Conservation (phyloP, 2,113 vertebrate genomes). For the Melanotaenia duboulayi region DNA sequence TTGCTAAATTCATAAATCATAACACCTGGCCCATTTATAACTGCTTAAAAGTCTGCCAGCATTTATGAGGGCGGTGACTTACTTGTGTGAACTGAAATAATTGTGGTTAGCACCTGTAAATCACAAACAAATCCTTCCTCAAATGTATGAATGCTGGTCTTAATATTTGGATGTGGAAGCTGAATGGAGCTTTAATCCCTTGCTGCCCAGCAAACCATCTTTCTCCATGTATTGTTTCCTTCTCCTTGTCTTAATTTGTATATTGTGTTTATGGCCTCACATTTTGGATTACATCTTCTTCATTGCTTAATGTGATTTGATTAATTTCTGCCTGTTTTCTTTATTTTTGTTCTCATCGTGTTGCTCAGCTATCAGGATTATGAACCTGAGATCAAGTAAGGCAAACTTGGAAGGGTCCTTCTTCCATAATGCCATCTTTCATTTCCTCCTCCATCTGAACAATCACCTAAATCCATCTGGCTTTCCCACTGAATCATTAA, state of each 20-base stretch:
- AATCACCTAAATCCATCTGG: slow-evolving; percentile 62
- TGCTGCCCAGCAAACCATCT: slow-evolving; percentile 11
- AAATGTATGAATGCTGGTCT: slow-evolving; percentile 28
- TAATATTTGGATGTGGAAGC: slow-evolving; percentile 26
- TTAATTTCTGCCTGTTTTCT: slow-evolving; percentile 62
- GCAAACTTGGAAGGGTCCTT: slow-evolving; percentile 85
- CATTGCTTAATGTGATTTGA: slow-evolving; percentile 23
- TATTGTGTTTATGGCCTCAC: slow-evolving; percentile 16
- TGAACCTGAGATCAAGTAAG: slow-evolving; percentile 98
- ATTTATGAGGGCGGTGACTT: slow-evolving; percentile 60
- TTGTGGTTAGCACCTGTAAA: slow-evolving; percentile 51
- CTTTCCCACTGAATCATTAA: slow-evolving; percentile 57
- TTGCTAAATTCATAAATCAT: slow-evolving; percentile 82
- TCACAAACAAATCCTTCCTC: slow-evolving; percentile 34
- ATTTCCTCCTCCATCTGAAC: slow-evolving; percentile 85
- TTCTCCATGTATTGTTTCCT: slow-evolving; percentile 37
- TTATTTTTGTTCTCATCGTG: slow-evolving; percentile 85
- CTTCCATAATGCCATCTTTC: slow-evolving; percentile 51
- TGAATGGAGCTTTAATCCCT: slow-evolving; percentile 30
- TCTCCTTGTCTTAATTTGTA: slow-evolving; percentile 28
- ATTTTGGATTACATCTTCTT: slow-evolving; percentile 8
- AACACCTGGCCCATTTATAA: slow-evolving; percentile 82
- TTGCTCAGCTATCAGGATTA: slow-evolving; percentile 95
- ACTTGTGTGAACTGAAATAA: slow-evolving; percentile 50
- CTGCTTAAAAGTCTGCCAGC: slow-evolving; percentile 61